These are phyloP conservation scores for Hypsopygia costalis DNA, from an alignment of 2,888 invertebrate genomes.

Conservation along the genomic window DNA sequence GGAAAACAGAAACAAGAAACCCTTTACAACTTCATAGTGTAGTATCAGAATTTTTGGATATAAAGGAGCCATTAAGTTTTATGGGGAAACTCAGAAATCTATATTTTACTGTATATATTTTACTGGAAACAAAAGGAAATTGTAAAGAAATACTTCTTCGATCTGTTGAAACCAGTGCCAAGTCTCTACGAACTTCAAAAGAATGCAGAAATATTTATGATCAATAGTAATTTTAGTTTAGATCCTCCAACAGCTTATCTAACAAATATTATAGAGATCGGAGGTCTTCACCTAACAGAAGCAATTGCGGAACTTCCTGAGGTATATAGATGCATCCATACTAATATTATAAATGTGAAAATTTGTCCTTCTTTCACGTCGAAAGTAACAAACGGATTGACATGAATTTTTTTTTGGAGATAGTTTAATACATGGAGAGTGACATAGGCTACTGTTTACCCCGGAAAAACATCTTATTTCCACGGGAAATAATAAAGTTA, in stretches of 20 bases:
- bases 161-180: conserved; percentile 27
- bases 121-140: conserved; percentile 27
- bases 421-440: too few species aligned
- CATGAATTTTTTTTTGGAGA: too few species aligned
- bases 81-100: conserved; percentile 52
- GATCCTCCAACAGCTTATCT: conserved; percentile 44
- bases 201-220: conserved; percentile 38
- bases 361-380: too few species aligned
- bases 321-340: too few species aligned
- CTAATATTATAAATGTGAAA: too few species aligned
- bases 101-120: conserved; percentile 22
- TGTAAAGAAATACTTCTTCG: conserved; percentile 24
- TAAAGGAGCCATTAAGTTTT: conserved; percentile 64
- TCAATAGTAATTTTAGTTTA: conserved; percentile 51
- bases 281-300: conserved; percentile 53
- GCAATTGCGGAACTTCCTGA: conserved; percentile 21
- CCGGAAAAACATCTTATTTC: too few species aligned
- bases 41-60: conserved; percentile 19
- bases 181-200: conserved; percentile 27
- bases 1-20: conserved; percentile 29
- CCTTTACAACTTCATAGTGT: conserved; percentile 29
- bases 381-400: too few species aligned
- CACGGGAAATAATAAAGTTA: too few species aligned
- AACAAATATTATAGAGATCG: conserved; percentile 65
- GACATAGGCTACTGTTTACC: too few species aligned